Conservation (phyloP, 1,140 invertebrate species). For the Chelonus insularis region DNA sequence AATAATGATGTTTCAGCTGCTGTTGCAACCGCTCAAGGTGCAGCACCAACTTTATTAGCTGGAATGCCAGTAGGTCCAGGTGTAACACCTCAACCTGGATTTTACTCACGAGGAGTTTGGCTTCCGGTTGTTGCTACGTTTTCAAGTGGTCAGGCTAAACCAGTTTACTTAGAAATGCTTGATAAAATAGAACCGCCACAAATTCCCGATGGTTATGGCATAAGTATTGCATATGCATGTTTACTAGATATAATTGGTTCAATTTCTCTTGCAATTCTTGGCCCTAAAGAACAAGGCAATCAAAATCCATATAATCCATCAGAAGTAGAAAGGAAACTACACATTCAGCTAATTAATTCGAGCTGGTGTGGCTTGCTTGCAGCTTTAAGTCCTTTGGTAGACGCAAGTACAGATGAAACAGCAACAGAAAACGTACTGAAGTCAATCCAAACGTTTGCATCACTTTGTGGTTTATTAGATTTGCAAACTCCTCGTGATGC, state of each 20-base stretch:
- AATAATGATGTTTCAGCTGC: conserved; percentile 20
- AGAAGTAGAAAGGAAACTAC: conserved; percentile 64
- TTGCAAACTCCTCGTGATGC: conserved; percentile 82
- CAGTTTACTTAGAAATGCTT: conserved; percentile 91
- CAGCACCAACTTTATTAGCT: conserved; percentile 68
- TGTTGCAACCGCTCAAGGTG: conserved; percentile 64
- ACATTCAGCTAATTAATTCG: conserved; percentile 84
- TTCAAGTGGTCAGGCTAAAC: conserved; percentile 82
- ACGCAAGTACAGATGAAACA: conserved; percentile 93
- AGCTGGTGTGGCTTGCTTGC: conserved; percentile 94
- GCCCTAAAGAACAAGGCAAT: conserved; percentile 53
- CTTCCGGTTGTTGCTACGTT: conserved; percentile 84
- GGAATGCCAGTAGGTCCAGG: conserved; percentile 75
- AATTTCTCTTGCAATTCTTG: conserved; percentile 70
- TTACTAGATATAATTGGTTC: conserved; percentile 86
- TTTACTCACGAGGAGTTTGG: conserved; percentile 90
- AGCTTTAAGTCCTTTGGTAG: conserved; percentile 87
- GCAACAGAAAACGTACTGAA: conserved; percentile 88
- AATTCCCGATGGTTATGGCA: conserved; percentile 93
- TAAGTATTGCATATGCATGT: conserved; percentile 91
- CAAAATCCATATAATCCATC: conserved; percentile 57
- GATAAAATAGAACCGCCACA: conserved; percentile 92
- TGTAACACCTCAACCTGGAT: conserved; percentile 86
- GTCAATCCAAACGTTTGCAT: conserved; percentile 84
- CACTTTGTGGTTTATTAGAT: conserved; percentile 75